Evolutionary conservation across 23 tunicate genomes (phyloP).

Genomic region (Trididemnum clinides): DNA sequence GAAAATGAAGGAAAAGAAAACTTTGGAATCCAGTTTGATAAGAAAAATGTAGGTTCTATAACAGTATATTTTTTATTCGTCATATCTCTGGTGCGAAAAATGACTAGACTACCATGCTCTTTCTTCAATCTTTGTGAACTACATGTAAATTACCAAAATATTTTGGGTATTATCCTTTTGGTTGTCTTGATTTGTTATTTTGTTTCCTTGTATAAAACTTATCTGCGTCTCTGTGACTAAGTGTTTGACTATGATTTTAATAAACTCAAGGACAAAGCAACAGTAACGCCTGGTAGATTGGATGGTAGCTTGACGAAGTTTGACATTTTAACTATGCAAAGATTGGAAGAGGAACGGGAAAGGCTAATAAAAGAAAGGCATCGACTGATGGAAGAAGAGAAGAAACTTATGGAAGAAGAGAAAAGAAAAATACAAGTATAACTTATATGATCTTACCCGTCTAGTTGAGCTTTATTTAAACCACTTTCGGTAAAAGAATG

Average conservation of each 20-base stretch:
- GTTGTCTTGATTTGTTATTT: no score
- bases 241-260: no score
- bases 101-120: neutral
- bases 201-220: no score
- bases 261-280: neutral
- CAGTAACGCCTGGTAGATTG: constrained; percentile 37
- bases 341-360: constrained; percentile 60
- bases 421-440: constrained; percentile 59
- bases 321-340: constrained; percentile 61
- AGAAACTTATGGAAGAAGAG: constrained; percentile 69
- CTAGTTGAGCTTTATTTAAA: no score
- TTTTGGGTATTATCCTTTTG: no score
- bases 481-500: no score
- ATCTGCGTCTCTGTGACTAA: no score
- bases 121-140: no score
- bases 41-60: constrained; percentile 1
- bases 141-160: no score
- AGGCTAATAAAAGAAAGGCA: constrained; percentile 61
- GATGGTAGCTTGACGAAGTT: constrained; percentile 48
- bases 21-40: neutral
- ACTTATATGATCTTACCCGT: no score
- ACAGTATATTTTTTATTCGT: neutral
- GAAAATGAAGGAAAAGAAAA: constrained; percentile 25
- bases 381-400: constrained; percentile 68
- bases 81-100: neutral